phyloP scores from a whole-genome alignment of 2,797 vertebrate genomes.

The Ctenosaura bakeri region DNA sequence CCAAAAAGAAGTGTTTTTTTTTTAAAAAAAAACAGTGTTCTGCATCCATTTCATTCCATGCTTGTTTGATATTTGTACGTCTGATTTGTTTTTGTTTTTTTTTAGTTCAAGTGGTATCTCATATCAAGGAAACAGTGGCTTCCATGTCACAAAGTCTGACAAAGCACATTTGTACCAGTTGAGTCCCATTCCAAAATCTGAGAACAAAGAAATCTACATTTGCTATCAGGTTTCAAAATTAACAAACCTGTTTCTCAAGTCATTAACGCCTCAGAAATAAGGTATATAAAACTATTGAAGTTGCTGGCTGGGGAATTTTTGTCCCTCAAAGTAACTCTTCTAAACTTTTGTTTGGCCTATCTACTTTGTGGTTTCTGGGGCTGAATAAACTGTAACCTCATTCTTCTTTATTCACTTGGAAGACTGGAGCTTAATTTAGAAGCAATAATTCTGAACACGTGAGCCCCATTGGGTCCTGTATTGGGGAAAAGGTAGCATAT shows the following conservation, averaged over 20 bases:
- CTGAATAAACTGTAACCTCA: rapidly evolving
- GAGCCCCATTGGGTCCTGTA: no score
- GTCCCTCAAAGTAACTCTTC: neutral
- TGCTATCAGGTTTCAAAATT: neutral
- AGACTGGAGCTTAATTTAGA: neutral
- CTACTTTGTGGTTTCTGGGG: neutral
- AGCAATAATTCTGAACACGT: neutral
- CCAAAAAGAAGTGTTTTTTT: neutral
- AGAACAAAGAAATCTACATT: neutral
- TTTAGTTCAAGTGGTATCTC: neutral
- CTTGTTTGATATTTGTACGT: neutral
- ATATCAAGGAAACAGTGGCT: neutral
- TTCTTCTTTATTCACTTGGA: neutral
- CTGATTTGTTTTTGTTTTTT: neutral
- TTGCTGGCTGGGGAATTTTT: neutral
- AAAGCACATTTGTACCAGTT: neutral
- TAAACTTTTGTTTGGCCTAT: neutral
- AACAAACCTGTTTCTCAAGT: neutral
- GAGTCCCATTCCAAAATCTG: neutral
- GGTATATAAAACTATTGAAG: neutral
- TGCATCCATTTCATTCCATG: neutral
- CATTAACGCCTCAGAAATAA: neutral
- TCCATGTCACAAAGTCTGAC: neutral
- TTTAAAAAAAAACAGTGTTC: no score
- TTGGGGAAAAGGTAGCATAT: no score